Base-by-base conservation (phyloP, 2,888 invertebrate genomes). In the Eupithecia exiguata region DNA sequence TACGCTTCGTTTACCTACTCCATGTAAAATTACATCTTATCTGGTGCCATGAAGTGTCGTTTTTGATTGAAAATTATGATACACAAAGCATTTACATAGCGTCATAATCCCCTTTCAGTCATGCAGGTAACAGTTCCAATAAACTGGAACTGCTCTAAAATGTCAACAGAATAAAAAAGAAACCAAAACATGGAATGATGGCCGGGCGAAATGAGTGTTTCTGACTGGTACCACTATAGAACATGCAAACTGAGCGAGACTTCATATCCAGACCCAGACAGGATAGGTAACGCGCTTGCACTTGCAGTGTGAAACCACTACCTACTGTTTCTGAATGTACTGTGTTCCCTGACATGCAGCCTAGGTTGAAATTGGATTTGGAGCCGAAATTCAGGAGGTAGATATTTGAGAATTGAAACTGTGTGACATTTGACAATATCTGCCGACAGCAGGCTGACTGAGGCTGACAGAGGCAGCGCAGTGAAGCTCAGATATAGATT, bases 291-390 rank as follows among this genome's bases (percentile, higher is more conserved):
- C n/a, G n/a, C n/a, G n/a, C n/a, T n/a, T n/a, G n/a, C n/a, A n/a
- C n/a, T n/a, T n/a, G n/a, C n/a, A n/a, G n/a, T n/a, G n/a, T n/a
- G n/a, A n/a, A n/a, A 30, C 30, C 30, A 30, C 30, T 30, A 5
- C 35, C 18, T 58, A 58, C 68, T 69, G 38, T 21, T 21, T 69
- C 21, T 43, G 18, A 18, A 9, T 30, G 14, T 6, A 43, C 69
- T 69, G 35, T 69, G 69, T 18, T 3, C 53, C 9, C 49, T 43
- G 61, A 62, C 67, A 70, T 67, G 61, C 63, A 58, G 38, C 62
- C 35, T 38, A 61, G n/a, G 43, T 61, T 69, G 62, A 70, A 75
- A 75, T 75, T 72, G 69, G 67, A 75, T 75, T 75, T 38, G 18
- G 63, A 58, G 62, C 62, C 49, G 62, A 71, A 53, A 49, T 72